Evolutionary conservation across 2,797 vertebrate species (phyloP), one percentile per base, ranked within the genome.

Genomic region (Vireo griseus): DNA sequence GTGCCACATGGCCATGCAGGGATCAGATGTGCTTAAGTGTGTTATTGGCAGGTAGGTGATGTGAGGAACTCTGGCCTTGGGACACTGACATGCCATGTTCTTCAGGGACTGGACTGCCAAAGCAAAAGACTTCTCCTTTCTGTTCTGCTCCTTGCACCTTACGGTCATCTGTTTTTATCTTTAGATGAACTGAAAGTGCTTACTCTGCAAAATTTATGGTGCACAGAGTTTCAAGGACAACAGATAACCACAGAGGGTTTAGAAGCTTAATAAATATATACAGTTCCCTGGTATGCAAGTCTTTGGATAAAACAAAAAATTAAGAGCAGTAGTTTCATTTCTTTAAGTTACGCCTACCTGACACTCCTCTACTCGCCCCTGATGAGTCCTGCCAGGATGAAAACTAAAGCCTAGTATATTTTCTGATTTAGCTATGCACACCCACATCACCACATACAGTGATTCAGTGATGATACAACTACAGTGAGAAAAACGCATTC

Each of bases 401-500:
- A 74, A 89, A 42, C 20, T 47, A 55, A 35, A 76, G 24, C 29
- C 59, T 51, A 40, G 57, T 47, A 2, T 26, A 25, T 86, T 48
- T 78, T 81, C 74, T 89, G 63, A 82, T 80, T 91, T 74, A 93
- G 42, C 35, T 62, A 16, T 4, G 31, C 59, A 89, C 59, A 59
- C 74, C 31, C 71, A 84, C 51, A 81, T 84, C 33, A 85, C 13
- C 55, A 91, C 58, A 67, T 45, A 76, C 33, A 82, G 18, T 26
- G 18, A 88, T 73, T 88, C 39, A 58, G 55, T 33, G 47, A 62
- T 76, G 59, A 92, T 67, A 67, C 59, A 93, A 73, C 21, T 73
- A 65, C 22, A 81, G 59, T 5, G 29, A 73, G 26, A 89, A 92
- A 89, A 95, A 93, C 16, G 9, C 11, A 59, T 39, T 37, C 55